Evolutionary conservation across 2,113 vertebrate species (phyloP).

Genomic region (Microtus montanus): DNA sequence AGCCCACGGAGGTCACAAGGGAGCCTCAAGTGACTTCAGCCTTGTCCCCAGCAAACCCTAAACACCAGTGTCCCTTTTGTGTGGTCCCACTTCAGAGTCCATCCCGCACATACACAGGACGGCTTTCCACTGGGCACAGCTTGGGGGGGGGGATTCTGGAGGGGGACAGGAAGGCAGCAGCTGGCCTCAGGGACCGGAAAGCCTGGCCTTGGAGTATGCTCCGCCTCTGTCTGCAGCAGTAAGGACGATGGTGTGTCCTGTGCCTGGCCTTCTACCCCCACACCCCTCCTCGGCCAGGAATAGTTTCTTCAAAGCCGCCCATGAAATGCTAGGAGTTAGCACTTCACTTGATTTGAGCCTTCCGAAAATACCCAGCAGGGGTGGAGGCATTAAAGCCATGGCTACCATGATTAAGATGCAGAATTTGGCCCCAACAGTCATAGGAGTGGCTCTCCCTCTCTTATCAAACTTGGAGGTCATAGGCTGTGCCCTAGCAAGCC

Average conservation of each 20-base stretch:
- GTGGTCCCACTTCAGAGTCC: rapidly evolving
- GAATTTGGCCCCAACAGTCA: no score
- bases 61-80: constrained; percentile 44
- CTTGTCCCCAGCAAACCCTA: constrained; percentile 65
- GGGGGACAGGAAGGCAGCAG: background rate
- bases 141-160: background rate
- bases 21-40: constrained; percentile 69
- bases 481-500: background rate
- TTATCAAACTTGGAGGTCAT: background rate
- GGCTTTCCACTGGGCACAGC: background rate
- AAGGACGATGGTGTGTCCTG: background rate
- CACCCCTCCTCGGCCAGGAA: constrained; percentile 44
- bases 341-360: background rate
- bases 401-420: background rate
- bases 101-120: background rate
- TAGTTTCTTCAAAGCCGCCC: constrained; percentile 16
- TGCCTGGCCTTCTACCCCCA: constrained; percentile 35
- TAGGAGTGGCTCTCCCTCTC: background rate
- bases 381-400: background rate
- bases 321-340: background rate
- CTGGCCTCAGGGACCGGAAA: background rate
- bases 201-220: background rate
- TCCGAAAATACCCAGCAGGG: background rate
- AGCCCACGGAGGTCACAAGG: constrained; percentile 62
- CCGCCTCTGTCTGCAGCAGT: background rate